phyloP scores from a whole-genome alignment of 1,140 invertebrate species.

The Himalopsyche phryganea region DNA sequence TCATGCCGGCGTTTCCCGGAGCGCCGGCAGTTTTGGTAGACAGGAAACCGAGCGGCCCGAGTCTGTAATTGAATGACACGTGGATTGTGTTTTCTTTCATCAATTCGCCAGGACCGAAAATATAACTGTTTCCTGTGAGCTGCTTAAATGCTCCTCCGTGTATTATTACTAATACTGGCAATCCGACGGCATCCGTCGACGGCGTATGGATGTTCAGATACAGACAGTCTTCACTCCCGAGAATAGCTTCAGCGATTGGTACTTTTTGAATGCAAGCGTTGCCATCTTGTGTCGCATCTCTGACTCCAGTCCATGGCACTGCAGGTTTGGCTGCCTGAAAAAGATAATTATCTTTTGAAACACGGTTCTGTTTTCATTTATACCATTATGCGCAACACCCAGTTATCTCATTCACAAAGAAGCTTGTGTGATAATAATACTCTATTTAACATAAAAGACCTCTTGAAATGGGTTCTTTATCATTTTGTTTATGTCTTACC shows the following conservation, averaged over 20 bases:
- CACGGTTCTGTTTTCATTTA: no score
- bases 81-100: conserved; percentile 62
- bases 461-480: no score
- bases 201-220: conserved; percentile 43
- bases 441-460: no score
- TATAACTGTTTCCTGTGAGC: conserved; percentile 51
- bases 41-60: conserved; percentile 64
- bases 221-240: conserved; percentile 41
- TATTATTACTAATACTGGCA: conserved; percentile 63
- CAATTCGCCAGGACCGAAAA: conserved; percentile 60
- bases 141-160: conserved; percentile 61
- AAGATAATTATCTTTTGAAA: conserved; percentile 1
- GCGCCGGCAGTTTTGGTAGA: conserved; percentile 56
- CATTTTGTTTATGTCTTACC: conserved; percentile 11
- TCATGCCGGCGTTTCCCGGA: conserved; percentile 58
- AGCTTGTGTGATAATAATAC: no score
- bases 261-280: conserved; percentile 27
- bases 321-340: conserved; percentile 47
- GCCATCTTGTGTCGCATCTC: conserved; percentile 43
- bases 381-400: no score
- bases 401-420: no score
- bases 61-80: conserved; percentile 66
- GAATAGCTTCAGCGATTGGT: conserved; percentile 1
- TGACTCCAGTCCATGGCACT: conserved; percentile 45
- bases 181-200: conserved; percentile 32